Percentiles rank a stretch among this genome's conserved stretches.
Evolutionary conservation across 1,140 invertebrate species (phyloP).

Genomic region (Drosophila cardini): DNA sequence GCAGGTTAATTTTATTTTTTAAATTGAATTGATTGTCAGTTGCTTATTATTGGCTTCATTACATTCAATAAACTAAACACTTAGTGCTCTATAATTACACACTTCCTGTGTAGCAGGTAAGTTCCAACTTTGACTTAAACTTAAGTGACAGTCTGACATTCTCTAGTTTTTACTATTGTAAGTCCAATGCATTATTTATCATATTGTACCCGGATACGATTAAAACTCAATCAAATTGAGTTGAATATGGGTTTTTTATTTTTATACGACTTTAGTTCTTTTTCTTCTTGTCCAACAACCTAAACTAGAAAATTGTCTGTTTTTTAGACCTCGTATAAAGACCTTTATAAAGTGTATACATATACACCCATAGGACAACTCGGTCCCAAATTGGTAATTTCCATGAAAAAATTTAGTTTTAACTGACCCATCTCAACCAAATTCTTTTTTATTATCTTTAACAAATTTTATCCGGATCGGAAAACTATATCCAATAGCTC

Average conservation of each 20-base stretch:
- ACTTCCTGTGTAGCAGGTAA: slow-evolving; percentile 45
- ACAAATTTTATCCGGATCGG: too few relatives aligned
- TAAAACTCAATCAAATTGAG: slow-evolving; percentile 1
- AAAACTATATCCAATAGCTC: too few relatives aligned
- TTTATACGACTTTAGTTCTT: background rate
- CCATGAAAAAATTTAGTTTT: too few relatives aligned
- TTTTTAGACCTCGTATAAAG: too few relatives aligned
- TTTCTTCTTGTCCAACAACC: background rate
- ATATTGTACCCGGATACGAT: slow-evolving; percentile 43
- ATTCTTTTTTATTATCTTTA: too few relatives aligned
- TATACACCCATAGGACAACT: too few relatives aligned
- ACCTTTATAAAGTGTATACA: too few relatives aligned
- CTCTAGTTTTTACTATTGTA: slow-evolving; percentile 24
- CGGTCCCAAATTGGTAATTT: too few relatives aligned
- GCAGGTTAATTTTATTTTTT: background rate
- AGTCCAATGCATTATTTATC: slow-evolving; percentile 55
- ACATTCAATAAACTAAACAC: slow-evolving; percentile 43
- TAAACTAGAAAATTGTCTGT: slow-evolving; percentile 6
- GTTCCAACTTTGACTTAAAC: slow-evolving; percentile 13
- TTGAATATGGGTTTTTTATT: background rate
- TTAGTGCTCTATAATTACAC: slow-evolving; percentile 51
- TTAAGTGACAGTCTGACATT: slow-evolving; percentile 15
- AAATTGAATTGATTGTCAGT: background rate
- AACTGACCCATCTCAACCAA: too few relatives aligned
- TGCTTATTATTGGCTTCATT: slow-evolving; percentile 31